Conservation (phyloP, 2,888 invertebrate genomes). For the Drosophila heteroneura region DNA sequence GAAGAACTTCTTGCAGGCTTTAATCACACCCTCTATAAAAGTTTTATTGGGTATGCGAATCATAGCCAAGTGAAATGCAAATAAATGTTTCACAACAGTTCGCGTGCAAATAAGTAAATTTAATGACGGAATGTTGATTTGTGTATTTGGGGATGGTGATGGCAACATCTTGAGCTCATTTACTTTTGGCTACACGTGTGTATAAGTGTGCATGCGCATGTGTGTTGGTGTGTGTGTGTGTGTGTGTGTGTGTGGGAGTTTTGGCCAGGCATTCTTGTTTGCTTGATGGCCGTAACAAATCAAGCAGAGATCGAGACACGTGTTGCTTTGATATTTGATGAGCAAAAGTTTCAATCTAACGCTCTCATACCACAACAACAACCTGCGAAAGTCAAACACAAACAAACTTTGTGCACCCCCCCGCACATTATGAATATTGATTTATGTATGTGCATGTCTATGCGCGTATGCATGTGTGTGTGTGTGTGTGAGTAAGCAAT, state of each 20-base stretch:
- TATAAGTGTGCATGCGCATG: not conserved
- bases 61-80: constrained; percentile 33
- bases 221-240: constrained; percentile 9
- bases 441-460: constrained; percentile 28
- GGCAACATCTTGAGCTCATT: constrained; percentile 69
- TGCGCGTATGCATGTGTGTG: constrained; percentile 8
- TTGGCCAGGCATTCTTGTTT: constrained; percentile 30
- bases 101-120: constrained; percentile 46
- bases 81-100: constrained; percentile 39
- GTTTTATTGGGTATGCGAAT: constrained; percentile 13
- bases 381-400: constrained; percentile 59
- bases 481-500: constrained; percentile 59
- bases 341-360: constrained; percentile 57
- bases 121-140: constrained; percentile 52
- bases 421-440: constrained; percentile 60
- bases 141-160: constrained; percentile 6
- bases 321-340: constrained; percentile 81
- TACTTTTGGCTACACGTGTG: constrained; percentile 34
- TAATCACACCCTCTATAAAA: not conserved
- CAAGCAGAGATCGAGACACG: constrained; percentile 63
- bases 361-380: not conserved
- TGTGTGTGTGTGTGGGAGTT: constrained; percentile 15
- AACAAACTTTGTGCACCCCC: constrained; percentile 60
- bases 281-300: constrained; percentile 47
- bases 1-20: not conserved